These are phyloP conservation scores for Rhinatrema bivittatum DNA, from an alignment of 2,797 vertebrate genomes.

Conservation along the genomic window DNA sequence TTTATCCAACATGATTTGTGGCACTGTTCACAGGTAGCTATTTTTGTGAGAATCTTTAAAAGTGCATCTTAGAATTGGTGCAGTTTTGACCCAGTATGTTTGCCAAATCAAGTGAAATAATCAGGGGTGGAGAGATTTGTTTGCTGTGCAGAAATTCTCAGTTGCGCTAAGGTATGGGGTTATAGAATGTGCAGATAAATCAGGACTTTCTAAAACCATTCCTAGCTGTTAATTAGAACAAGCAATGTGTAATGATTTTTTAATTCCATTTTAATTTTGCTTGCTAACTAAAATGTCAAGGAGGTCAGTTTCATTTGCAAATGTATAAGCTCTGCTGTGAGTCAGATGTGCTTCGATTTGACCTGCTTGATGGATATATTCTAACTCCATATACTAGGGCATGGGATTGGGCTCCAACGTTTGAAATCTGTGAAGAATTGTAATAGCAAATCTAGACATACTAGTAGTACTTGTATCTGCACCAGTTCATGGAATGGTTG, in stretches of 20 bases:
- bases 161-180: constrained; percentile 6
- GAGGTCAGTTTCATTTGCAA: constrained; percentile 25
- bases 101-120: not conserved
- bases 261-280: constrained; percentile 17
- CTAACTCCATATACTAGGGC: no score
- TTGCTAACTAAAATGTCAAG: constrained; percentile 17
- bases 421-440: no score
- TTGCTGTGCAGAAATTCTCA: constrained; percentile 10
- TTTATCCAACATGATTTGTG: no score
- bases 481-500: no score
- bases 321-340: constrained; percentile 16
- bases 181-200: constrained; percentile 1
- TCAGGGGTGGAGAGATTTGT: constrained; percentile 16
- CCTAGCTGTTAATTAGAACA: constrained; percentile 2
- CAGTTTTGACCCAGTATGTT: constrained; percentile 1
- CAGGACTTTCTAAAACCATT: not conserved
- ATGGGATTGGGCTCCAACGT: no score
- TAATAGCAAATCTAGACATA: no score
- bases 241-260: not conserved
- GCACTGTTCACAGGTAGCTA: no score
- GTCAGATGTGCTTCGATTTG: constrained; percentile 43
- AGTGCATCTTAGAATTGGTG: constrained; percentile 11
- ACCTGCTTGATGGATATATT: no score
- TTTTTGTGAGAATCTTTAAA: constrained; percentile 26
- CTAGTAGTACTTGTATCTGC: no score